These are phyloP conservation scores for Syngnathus rostellatus DNA, from an alignment of 2,797 vertebrate species.

Conservation along the genomic window DNA sequence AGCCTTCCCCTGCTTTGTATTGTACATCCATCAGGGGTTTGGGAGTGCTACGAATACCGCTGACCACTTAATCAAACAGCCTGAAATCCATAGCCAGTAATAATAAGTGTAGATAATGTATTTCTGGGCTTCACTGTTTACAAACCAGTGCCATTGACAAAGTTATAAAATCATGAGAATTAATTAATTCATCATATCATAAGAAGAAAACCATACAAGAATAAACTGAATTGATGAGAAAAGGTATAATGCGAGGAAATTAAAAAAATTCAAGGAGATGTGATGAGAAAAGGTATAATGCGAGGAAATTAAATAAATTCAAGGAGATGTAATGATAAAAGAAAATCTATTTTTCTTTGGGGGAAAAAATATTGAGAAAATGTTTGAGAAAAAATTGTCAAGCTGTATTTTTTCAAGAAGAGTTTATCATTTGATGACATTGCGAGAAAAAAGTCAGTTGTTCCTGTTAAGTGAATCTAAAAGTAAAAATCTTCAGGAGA, in stretches of 20 bases:
- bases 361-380: no score
- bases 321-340: no score
- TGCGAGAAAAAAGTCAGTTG: not conserved
- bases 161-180: not conserved
- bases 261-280: not conserved
- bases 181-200: not conserved
- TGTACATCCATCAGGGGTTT: slow-evolving; percentile 4
- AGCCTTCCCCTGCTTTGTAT: slow-evolving; percentile 28
- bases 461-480: not conserved
- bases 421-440: not conserved
- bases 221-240: not conserved
- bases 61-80: not conserved
- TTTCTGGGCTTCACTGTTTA: not conserved
- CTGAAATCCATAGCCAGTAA: not conserved
- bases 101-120: not conserved
- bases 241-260: not conserved
- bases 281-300: no score
- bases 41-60: not conserved
- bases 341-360: no score
- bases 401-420: not conserved
- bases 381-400: no score
- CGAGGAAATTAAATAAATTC: no score
- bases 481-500: no score
- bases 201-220: no score
- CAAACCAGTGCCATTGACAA: not conserved